Conservation (phyloP, 2,113 vertebrate species). For the Octodon degus region DNA sequence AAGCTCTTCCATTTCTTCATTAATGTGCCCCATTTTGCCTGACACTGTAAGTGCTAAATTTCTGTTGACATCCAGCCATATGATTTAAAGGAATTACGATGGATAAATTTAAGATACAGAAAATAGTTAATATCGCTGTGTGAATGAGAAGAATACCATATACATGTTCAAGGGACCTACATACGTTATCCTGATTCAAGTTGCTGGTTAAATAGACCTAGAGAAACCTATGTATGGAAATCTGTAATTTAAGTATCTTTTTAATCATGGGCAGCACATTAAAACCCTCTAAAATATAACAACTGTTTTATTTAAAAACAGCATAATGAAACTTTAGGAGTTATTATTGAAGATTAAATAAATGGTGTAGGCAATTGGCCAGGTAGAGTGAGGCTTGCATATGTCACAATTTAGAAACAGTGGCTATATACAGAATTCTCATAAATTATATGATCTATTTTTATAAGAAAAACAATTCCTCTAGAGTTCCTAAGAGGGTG, state of each 20-base stretch:
- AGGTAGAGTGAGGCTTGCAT: not conserved
- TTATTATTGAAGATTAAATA: not conserved
- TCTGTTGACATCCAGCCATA: not conserved
- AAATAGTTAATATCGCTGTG: not conserved
- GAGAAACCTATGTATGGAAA: not conserved
- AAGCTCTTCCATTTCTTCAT: not conserved
- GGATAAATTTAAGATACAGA: not conserved
- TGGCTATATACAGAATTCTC: not conserved
- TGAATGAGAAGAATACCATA: not conserved
- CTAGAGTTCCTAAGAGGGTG: not conserved
- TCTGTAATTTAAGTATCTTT: not conserved
- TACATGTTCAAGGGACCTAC: not conserved
- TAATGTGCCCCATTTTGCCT: not conserved
- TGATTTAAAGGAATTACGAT: not conserved
- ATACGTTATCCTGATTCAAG: not conserved
- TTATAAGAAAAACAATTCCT: not conserved
- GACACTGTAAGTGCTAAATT: not conserved
- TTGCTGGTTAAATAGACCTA: not conserved
- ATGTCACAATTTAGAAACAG: not conserved
- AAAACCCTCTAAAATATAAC: not conserved
- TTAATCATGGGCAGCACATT: not conserved
- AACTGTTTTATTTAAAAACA: not conserved
- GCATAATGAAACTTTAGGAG: not conserved
- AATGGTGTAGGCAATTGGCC: not conserved
- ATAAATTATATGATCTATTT: not conserved